phyloP scores from a whole-genome alignment of 2,888 invertebrate genomes.

The Vanessa cardui region DNA sequence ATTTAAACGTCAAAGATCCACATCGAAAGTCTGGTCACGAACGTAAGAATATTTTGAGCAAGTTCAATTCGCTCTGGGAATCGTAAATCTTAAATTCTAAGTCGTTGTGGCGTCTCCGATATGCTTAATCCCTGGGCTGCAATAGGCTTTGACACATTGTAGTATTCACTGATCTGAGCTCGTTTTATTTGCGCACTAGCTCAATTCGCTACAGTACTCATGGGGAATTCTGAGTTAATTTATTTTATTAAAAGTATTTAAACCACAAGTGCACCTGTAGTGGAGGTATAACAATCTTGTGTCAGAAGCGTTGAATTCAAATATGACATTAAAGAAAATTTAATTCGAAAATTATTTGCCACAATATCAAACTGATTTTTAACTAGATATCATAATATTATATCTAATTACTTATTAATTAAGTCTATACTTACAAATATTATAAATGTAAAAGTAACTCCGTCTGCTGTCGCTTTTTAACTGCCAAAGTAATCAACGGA shows the following conservation, averaged over 20 bases:
- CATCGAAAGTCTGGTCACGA: conserved; percentile 31
- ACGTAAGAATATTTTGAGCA: conserved; percentile 33
- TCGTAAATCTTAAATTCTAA: conserved; percentile 45
- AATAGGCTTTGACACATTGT: conserved; percentile 43
- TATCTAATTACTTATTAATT: no score
- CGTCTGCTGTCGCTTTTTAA: no score
- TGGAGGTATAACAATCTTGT: no score
- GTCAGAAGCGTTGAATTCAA: no score
- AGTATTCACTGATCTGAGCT: conserved; percentile 25
- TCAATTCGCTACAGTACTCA: neutral
- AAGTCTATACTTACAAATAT: no score
- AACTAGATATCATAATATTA: no score
- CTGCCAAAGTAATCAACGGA: no score
- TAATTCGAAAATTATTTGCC: neutral
- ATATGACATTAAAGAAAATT: neutral
- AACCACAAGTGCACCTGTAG: no score
- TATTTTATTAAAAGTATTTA: neutral
- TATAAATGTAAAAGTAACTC: no score
- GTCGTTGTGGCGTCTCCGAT: conserved; percentile 41
- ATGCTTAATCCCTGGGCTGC: conserved; percentile 41
- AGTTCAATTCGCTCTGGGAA: conserved; percentile 33
- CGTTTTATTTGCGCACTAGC: neutral
- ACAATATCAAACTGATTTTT: no score
- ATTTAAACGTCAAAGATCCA: conserved; percentile 29
- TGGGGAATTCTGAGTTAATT: neutral